phyloP scores from a whole-genome alignment of 2,797 vertebrate species.

The Xenentodon cancila region DNA sequence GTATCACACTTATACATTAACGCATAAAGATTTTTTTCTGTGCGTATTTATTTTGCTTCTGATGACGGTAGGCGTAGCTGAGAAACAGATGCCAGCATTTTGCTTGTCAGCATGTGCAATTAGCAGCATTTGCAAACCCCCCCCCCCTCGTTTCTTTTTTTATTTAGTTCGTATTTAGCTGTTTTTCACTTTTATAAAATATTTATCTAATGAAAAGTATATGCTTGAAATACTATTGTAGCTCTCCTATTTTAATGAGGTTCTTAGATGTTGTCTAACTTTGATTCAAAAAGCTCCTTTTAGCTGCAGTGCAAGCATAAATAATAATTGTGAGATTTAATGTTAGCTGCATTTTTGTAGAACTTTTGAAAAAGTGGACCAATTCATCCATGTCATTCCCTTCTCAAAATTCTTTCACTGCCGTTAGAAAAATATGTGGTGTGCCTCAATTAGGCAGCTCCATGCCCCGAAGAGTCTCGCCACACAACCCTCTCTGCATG shows the following conservation, averaged over 20 bases:
- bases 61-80: constrained; percentile 69
- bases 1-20: constrained; percentile 74
- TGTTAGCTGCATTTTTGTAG: constrained; percentile 1
- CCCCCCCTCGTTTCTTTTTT: constrained; percentile 28
- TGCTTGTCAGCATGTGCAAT: constrained; percentile 85
- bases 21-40: constrained; percentile 44
- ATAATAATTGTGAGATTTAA: constrained; percentile 12
- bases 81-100: constrained; percentile 84
- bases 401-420: constrained; percentile 52
- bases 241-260: constrained; percentile 5
- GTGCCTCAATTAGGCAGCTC: constrained; percentile 80
- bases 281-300: neutral
- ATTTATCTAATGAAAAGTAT: constrained; percentile 60
- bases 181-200: constrained; percentile 66
- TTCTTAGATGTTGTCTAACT: neutral
- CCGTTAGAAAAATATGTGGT: constrained; percentile 77
- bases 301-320: neutral
- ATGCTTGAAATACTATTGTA: constrained; percentile 22
- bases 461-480: constrained; percentile 82
- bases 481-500: constrained; percentile 80
- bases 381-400: constrained; percentile 36
- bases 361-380: constrained; percentile 14
- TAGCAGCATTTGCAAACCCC: constrained; percentile 83
- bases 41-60: constrained; percentile 68
- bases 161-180: constrained; percentile 58